These are phyloP conservation scores for Atopsyche davidsoni DNA, from an alignment of 1,140 invertebrate genomes.

Conservation along the genomic window DNA sequence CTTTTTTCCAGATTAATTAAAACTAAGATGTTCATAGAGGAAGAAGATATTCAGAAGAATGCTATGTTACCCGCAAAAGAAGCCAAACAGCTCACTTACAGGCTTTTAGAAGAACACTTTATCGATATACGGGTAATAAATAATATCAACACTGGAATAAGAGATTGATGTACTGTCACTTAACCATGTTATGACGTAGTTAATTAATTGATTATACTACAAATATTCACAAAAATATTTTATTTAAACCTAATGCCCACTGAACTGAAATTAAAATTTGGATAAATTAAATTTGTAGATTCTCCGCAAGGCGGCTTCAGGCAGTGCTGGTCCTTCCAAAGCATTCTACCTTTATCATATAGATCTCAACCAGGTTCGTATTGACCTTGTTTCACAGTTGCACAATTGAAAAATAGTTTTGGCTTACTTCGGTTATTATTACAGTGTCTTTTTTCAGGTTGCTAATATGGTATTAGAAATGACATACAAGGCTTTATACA, in stretches of 20 bases:
- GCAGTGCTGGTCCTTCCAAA: conserved; percentile 53
- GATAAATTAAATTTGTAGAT: conserved; percentile 51
- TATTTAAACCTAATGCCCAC: conserved; percentile 8
- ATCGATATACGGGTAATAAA: conserved; percentile 58
- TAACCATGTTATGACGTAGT: background rate
- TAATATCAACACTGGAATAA: background rate
- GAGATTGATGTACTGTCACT: background rate
- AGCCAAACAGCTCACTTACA: conserved; percentile 76
- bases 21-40: conserved; percentile 72
- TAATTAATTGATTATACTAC: conserved; percentile 1
- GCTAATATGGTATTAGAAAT: conserved; percentile 66
- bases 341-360: conserved; percentile 72
- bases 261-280: too few species aligned
- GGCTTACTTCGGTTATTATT: conserved; percentile 5
- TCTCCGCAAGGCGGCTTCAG: conserved; percentile 54
- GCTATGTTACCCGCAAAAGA: conserved; percentile 87
- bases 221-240: background rate
- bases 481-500: conserved; percentile 72
- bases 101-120: conserved; percentile 75
- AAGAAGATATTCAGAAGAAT: conserved; percentile 80
- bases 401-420: background rate
- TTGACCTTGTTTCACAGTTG: too few species aligned
- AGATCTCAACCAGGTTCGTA: conserved; percentile 55
- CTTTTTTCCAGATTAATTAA: conserved; percentile 60
- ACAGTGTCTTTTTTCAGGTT: conserved; percentile 54